phyloP scores from a whole-genome alignment of 2,113 vertebrate genomes.

The Centropristis striata region DNA sequence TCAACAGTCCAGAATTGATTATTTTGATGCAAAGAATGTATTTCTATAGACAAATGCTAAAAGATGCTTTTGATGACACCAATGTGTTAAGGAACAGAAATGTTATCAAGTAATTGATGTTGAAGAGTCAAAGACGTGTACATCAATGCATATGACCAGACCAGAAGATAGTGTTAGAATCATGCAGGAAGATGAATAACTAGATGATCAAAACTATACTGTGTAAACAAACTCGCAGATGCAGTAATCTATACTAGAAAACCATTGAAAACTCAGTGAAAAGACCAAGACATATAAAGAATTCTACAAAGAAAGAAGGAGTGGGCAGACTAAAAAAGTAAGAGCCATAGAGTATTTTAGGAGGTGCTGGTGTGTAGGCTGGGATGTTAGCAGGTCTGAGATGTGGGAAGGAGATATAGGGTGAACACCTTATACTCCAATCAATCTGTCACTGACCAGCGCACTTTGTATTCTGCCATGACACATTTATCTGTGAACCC shows the following conservation, averaged over 20 bases:
- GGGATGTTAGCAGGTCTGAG: conserved; percentile 42
- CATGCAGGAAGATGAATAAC: not conserved
- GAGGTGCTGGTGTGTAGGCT: conserved; percentile 44
- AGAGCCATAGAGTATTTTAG: conserved; percentile 28
- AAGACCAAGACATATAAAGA: not conserved
- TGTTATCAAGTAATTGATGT: too few relatives aligned
- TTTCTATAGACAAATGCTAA: too few relatives aligned
- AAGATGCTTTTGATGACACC: too few relatives aligned
- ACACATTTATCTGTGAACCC: conserved; percentile 34
- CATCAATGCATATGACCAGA: not conserved
- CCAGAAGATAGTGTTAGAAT: not conserved
- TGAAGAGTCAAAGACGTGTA: not conserved
- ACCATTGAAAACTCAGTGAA: not conserved
- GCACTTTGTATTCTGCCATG: conserved; percentile 31
- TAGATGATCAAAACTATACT: not conserved
- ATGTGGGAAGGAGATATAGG: conserved; percentile 51
- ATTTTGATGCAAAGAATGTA: too few relatives aligned
- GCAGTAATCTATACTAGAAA: not conserved
- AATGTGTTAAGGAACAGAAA: too few relatives aligned
- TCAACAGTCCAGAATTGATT: too few relatives aligned
- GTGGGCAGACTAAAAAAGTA: conserved; percentile 27
- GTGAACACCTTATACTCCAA: conserved; percentile 33
- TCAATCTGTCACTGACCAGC: conserved; percentile 47
- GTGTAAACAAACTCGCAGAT: not conserved
- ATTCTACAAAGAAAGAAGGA: not conserved